Evolutionary conservation across 1,140 invertebrate genomes (phyloP), one percentile per base, ranked within the genome.

Genomic region (Carposina sasakii): DNA sequence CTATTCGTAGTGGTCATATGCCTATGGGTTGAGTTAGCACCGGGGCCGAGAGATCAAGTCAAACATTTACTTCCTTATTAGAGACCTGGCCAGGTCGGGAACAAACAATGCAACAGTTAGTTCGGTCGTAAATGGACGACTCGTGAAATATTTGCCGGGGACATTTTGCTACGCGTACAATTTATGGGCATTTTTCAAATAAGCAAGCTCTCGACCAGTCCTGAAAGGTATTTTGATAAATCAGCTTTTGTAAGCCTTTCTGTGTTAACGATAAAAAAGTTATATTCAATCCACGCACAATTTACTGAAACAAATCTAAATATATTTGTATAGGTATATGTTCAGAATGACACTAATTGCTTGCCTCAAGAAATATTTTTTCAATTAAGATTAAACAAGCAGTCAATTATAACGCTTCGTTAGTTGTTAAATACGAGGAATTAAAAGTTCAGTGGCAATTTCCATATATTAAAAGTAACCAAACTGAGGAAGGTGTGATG

Each of bases 41-140:
- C 39, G 23, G 44, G 31, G 37, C 46, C 28, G 22, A n/a, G 52
- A 52, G 63, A 60, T 60, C 63, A 62, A 63, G 60, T 60, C 68
- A 73, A 81, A 81, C 74, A 76, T 81, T 79, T 59, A 75, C 78
- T 82, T 82, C 78, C 78, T 79, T 71, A 79, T 82, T 82, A 82
- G 71, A 55, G 47, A 50, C 61, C 58, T 13, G 33, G 15, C 57
- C 53, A 50, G 43, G 54, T 30, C 51, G 49, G 60, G 60, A n/a
- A n/a, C n/a, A n/a, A 79, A 79, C 78, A 75, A 82, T 73, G 52
- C 57, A 53, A 62, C 63, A 55, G 57, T 59, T 57, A 61, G 58
- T 39, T 53, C 33, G 49, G 30, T 64, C 60, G 66, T 72, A 68
- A 68, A 48, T 43, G 44, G 42, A 54, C 50, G 54, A 20, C 20